Conservation (phyloP, 2,888 invertebrate species). For the Carterocephalus palaemon region DNA sequence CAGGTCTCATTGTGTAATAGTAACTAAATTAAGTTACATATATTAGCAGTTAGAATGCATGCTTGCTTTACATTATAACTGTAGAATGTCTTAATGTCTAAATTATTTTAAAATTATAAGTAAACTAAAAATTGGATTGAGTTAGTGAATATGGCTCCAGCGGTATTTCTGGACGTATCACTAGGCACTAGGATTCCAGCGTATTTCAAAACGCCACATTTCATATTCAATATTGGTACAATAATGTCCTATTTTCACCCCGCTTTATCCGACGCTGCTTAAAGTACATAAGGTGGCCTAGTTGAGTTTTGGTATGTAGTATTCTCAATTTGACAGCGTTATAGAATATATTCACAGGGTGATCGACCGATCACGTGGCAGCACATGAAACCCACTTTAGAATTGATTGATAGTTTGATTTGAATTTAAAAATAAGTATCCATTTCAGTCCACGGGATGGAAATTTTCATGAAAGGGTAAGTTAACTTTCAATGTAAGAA, state of each 20-base stretch:
- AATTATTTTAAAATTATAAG: no score
- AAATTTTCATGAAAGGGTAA: slow-evolving; percentile 1
- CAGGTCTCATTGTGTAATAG: no score
- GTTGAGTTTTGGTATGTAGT: background rate
- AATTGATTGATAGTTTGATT: slow-evolving; percentile 28
- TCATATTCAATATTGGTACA: slow-evolving; percentile 2
- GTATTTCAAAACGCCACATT: slow-evolving; percentile 8
- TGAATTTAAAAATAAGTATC: slow-evolving; percentile 27
- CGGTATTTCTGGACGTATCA: background rate
- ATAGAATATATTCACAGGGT: slow-evolving; percentile 34
- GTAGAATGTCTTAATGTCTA: no score
- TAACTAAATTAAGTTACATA: no score
- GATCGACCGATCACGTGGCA: slow-evolving; percentile 42
- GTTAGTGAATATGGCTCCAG: no score
- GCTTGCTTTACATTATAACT: no score
- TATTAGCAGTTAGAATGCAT: no score
- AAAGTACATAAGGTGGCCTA: background rate
- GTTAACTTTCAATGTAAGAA: background rate
- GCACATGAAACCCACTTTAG: slow-evolving; percentile 26
- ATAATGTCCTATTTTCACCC: slow-evolving; percentile 11
- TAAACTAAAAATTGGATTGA: no score
- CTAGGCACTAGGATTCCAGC: background rate
- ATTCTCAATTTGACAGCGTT: slow-evolving; percentile 12
- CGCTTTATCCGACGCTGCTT: background rate
- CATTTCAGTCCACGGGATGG: slow-evolving; percentile 9